phyloP scores from a whole-genome alignment of 1,140 invertebrate species.

The Cotesia chilonis region DNA sequence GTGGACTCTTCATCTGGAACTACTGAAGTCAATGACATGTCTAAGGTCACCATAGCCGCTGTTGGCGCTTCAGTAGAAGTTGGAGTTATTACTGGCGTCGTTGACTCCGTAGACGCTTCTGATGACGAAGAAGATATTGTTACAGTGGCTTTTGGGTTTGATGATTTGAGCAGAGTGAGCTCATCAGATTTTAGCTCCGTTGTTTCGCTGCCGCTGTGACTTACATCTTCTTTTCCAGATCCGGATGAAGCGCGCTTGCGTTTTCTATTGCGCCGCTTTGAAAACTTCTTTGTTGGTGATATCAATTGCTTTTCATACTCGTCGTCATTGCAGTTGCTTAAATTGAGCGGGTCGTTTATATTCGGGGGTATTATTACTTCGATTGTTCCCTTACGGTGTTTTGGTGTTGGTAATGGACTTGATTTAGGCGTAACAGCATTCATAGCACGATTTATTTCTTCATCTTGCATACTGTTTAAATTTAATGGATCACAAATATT shows the following conservation, averaged over 20 bases:
- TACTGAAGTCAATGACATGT: too few relatives aligned
- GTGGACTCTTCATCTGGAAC: too few relatives aligned
- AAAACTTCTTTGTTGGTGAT: conserved; percentile 71
- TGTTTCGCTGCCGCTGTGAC: conserved; percentile 41
- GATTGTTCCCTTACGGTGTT: conserved; percentile 81
- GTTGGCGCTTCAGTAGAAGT: too few relatives aligned
- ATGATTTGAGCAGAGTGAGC: background rate
- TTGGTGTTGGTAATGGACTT: conserved; percentile 87
- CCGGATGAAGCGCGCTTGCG: conserved; percentile 67
- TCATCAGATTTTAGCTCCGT: conserved; percentile 45
- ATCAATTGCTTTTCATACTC: conserved; percentile 81
- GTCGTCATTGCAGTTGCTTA: conserved; percentile 79
- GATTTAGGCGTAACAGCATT: conserved; percentile 89
- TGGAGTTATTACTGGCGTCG: too few relatives aligned
- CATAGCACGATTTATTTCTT: conserved; percentile 84
- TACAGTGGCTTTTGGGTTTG: background rate
- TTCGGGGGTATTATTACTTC: conserved; percentile 93
- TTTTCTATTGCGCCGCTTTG: conserved; percentile 68
- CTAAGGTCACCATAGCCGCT: too few relatives aligned
- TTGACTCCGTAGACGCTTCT: conserved; percentile 21
- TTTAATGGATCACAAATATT: conserved; percentile 96
- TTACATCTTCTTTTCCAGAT: conserved; percentile 60
- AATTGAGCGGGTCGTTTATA: conserved; percentile 88
- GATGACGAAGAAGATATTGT: background rate
- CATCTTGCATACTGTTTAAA: conserved; percentile 89